Conservation (phyloP, 2,113 vertebrate species). For the Galemys pyrenaicus region DNA sequence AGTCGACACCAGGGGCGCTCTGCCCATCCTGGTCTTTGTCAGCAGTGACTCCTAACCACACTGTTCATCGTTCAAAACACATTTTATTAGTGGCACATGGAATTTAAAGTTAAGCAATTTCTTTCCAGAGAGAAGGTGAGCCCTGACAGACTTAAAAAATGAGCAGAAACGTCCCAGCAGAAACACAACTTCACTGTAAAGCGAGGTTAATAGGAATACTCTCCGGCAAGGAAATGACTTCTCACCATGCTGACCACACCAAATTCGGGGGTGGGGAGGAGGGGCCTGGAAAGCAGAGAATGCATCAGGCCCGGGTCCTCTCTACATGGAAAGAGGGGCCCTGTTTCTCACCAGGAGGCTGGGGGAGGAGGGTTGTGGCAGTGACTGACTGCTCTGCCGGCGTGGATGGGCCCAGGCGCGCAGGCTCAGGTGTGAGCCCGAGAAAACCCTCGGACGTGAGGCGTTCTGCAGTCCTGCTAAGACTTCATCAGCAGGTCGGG, state of each 20-base stretch:
- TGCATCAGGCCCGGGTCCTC: background rate
- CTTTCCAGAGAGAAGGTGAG: constrained; percentile 53
- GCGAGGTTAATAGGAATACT: accelerated
- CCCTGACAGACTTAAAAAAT: background rate
- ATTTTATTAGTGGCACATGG: constrained; percentile 67
- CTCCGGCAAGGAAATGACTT: background rate
- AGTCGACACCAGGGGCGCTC: background rate
- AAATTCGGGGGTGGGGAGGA: background rate
- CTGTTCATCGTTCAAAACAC: constrained; percentile 58
- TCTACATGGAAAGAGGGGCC: background rate
- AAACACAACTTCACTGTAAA: background rate
- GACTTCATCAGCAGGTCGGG: background rate
- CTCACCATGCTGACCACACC: background rate
- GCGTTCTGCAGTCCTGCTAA: accelerated
- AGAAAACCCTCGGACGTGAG: background rate
- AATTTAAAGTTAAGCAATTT: background rate
- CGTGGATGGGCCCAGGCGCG: background rate
- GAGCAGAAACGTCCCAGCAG: background rate
- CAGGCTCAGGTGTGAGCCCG: background rate
- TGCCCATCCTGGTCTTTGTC: background rate
- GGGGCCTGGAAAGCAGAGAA: accelerated
- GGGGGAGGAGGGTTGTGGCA: background rate
- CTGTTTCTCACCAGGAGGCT: accelerated
- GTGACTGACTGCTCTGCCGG: background rate
- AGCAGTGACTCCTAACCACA: constrained; percentile 58